phyloP scores from a whole-genome alignment of 2,113 vertebrate species.

The Thermophis baileyi region DNA sequence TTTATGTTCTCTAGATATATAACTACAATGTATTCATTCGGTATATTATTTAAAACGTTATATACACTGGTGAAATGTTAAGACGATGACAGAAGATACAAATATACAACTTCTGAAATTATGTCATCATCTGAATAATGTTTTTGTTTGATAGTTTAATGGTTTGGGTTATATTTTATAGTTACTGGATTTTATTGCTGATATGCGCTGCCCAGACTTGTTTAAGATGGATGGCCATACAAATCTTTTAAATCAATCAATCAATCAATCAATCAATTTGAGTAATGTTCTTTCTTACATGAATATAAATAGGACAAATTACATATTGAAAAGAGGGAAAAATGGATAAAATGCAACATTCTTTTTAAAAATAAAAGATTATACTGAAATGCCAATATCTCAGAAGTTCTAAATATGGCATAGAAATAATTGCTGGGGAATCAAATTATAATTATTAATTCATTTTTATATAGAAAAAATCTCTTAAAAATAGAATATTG shows the following conservation, averaged over 20 bases:
- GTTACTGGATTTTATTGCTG: background rate
- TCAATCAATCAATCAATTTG: background rate
- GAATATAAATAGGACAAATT: background rate
- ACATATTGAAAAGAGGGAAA: background rate
- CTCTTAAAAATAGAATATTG: conserved; percentile 45
- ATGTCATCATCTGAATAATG: background rate
- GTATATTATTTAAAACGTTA: background rate
- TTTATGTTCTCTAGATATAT: background rate
- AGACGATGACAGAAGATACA: background rate
- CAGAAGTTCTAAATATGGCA: conserved; percentile 29
- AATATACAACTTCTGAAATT: background rate
- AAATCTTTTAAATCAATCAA: background rate
- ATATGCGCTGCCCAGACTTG: background rate
- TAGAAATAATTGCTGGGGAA: conserved; percentile 6
- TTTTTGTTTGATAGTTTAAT: background rate
- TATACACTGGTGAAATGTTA: background rate
- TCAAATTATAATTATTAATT: conserved; percentile 40
- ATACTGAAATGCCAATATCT: conserved; percentile 12
- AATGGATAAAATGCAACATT: background rate
- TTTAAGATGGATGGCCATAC: background rate
- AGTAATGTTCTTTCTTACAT: background rate
- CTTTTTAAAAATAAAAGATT: conserved; percentile 12
- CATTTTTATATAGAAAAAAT: conserved; percentile 50
- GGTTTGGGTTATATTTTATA: background rate
- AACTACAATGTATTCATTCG: background rate